Evolutionary conservation across 2,888 invertebrate species (phyloP), one percentile per base, ranked within the genome.

Genomic region (Cephus sareptanus): DNA sequence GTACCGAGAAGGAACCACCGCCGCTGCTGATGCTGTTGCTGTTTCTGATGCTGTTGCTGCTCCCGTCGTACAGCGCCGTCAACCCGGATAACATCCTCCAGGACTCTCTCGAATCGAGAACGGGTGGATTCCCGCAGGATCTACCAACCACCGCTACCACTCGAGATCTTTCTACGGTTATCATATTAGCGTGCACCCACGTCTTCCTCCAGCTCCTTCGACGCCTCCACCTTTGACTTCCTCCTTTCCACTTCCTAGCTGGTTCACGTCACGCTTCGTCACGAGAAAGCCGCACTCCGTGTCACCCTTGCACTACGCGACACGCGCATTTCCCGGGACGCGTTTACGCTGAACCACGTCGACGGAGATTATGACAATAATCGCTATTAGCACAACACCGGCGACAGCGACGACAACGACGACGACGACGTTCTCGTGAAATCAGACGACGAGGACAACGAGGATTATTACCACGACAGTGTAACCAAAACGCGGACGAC

Each of bases 331-430:
- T 71, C 71, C 71, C 71, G 33, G 71, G 71, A 71, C 30, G 71
- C 71, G 30, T 0, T 34, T 34, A 33, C 33, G 71, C 30, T 34
- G 3, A 71, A 31, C 71, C 30, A 34, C 71, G 33, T 71, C 30
- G 30, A 71, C 56, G 56, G 23, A 56, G 23, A 15, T 9, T 56
- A 15, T 23, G 56, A 56, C 23, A 56, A 23, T 56, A 23, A 56
- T 23, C 23, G 56, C 56, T 56, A 23, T 2, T 23, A 56, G 56
- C 56, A 56, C 56, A 23, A 23, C 56, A 56, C 56, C 56, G 56
- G 73, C 33, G 81, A 76, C 78, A 75, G 35, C 40, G 56, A 74
- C 77, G 78, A 76, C 75, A 78, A 78, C 74, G 40, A 30, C 80
- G 77, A 81, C 37, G 37, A 37, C 40, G 40, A 71, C 71, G 71